Evolutionary conservation across 1,140 invertebrate species (phyloP), one percentile per base, ranked within the genome.

Genomic region (Lordiphosa mommai): DNA sequence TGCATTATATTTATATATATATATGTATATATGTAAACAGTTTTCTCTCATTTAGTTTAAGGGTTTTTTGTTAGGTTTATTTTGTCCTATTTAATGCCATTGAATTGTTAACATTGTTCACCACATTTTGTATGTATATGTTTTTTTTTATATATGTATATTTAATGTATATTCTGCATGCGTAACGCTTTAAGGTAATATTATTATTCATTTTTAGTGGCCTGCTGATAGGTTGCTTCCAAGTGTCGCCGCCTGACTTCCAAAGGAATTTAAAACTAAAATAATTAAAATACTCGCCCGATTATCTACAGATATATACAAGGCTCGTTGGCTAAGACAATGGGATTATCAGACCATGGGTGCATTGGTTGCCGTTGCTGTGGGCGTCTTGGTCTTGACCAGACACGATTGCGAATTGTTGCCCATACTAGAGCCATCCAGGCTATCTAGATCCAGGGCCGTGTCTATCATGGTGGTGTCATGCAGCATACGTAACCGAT

Each of bases 381-480:
- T 37, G 4, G 48, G 9, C 37, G 57, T 84, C 47, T 34, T 49
- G 10, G 88, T 79, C 49, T 90, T 90, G 2, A 89, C 76, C 55
- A 89, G 51, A 36, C 88, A 88, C 13, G 80, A 69, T 38, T 88
- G 86, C 4, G 88, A 88, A 47, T 56, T 88, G 52, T 88, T 88
- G 41, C 87, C 88, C 57, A 89, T 76, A 53, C 85, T 88, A 33
- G 87, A 87, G 6, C 86, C 88, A 40, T 89, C 94, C 47, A 95
- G 89, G 53, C 94, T 95, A 88, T 96, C 95, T 52, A 96, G 91
- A 90, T 96, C 95, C 49, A 96, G 90, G 6, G 95, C 95, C 16
- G 94, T 95, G 73, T 95, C 94, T 73, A 96, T 96, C 95, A 96
- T 95, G 4, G 95, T 96, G 9, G 94, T 95, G 87, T 95, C 94